Base-by-base conservation (phyloP, 2,113 vertebrate species). In the Zosterops japonicus region DNA sequence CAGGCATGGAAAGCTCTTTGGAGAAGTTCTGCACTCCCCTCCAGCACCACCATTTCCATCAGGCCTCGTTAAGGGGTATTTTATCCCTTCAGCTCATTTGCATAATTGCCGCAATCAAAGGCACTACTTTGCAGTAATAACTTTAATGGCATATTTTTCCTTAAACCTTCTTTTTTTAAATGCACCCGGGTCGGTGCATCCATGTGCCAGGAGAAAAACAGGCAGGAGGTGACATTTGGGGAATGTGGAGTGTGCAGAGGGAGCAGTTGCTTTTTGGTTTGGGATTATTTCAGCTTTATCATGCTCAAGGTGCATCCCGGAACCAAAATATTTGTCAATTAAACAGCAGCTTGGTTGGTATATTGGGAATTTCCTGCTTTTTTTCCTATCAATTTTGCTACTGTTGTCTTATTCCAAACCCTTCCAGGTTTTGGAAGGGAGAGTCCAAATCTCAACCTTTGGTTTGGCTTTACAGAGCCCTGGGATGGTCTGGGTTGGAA, bases 51-150 rank as follows among this genome's bases (percentile, higher is more conserved):
- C 92, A 18, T 39, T 89, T 81, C 36, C 74, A 91, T 28, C 60
- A 55, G 80, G 27, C 61, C 92, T 95, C 17, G 77, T 83, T 84
- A 68, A 90, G 87, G 71, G 72, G 88, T 4, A 46, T 92, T 86
- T 88, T 67, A 87, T 71, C 95, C 96, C 93, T 95, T 21, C 17
- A 39, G 80, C 24, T 93, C 65, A 75, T 97, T 67, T 93, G 94
- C 92, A 97, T 96, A 97, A 97, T 96, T 96, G 93, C 94, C 3
- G 86, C 95, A 92, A 95, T 96, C 95, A 96, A 81, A 90, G 90
- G 90, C 70, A 15, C 71, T 46, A 79, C 93, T 95, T 92, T 24
- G 2, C 57, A 31, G 92, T 93, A 96, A 95, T 95, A 64, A 93
- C 92, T 70, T 93, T 94, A 95, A 96, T 95, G 83, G 93, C 67